Base-by-base conservation (phyloP, 2,888 invertebrate species). In the Copidosoma aretas region DNA sequence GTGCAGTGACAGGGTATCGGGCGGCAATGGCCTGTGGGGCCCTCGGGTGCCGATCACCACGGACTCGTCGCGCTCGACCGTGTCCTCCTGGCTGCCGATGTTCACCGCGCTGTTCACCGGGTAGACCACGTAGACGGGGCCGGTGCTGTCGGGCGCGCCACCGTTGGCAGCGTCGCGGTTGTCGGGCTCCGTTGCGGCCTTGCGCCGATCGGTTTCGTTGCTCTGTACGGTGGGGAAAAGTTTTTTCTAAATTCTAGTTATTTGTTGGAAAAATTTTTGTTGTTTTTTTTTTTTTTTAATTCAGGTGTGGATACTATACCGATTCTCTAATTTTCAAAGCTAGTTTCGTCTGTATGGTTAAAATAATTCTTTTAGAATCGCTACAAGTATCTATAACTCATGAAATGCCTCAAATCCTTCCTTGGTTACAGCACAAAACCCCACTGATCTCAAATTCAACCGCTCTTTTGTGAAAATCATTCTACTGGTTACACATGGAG, bases 31-130 rank as follows among this genome's bases (percentile, higher is more conserved):
- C 51, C 86, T 78, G 56, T 86, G 84, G 61, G 88, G 86, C 0
- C 87, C 87, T 51, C 86, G 83, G 0, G 86, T 87, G 4, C 88
- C 88, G 21, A 88, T 84, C 0, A 88, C 87, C 12, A 88, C 88
- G 1, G 85, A 84, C 73, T 86, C 87, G 64, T 86, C 86, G 52
- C 84, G 85, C 17, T 82, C 79, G 1, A 80, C 80, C 51, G 82
- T 82, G 19, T 71, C 86, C 84, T 72, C 70, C 19, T 68, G 70
- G 14, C 70, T 71, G 56, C 85, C 78, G 74, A 87, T 86, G 53
- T 86, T 84, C 4, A 87, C 85, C 0, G 85, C 84, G 8, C 85
- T 85, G 71, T 87, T 88, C 0, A 88, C 87, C 3, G 89, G 89
- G 76, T 89, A 89, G 1, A 89, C 89, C 1, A 89, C 87, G 76